These are phyloP conservation scores for Enoplosus armatus DNA, from an alignment of 2,797 vertebrate genomes.

Conservation along the genomic window DNA sequence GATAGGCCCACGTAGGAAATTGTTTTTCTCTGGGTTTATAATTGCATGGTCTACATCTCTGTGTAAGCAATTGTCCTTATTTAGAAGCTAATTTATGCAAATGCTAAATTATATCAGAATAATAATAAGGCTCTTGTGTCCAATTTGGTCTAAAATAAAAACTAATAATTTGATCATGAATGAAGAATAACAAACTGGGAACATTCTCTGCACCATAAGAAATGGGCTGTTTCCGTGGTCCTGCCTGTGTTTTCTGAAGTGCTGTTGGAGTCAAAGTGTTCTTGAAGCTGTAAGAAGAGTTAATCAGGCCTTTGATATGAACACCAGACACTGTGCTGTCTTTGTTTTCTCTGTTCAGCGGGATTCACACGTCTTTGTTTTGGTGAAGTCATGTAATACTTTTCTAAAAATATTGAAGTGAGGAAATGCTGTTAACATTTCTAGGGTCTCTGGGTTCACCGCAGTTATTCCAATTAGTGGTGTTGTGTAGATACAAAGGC, in stretches of 20 bases:
- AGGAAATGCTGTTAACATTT: constrained; percentile 34
- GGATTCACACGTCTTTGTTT: constrained; percentile 50
- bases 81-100: constrained; percentile 19
- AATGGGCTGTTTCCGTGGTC: background rate
- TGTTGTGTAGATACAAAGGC: background rate
- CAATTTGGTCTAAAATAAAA: background rate
- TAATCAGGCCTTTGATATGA: constrained; percentile 39
- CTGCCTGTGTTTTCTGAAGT: constrained; percentile 28
- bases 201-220: background rate
- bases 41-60: constrained; percentile 12
- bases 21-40: constrained; percentile 34
- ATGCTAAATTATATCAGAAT: background rate
- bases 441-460: background rate
- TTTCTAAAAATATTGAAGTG: constrained; percentile 55
- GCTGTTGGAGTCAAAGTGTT: constrained; percentile 31
- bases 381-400: constrained; percentile 34
- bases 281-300: constrained; percentile 20
- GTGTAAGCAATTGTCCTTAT: background rate
- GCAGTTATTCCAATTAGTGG: constrained; percentile 12
- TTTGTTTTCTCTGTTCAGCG: constrained; percentile 47
- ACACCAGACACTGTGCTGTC: constrained; percentile 25
- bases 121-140: background rate
- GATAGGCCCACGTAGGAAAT: background rate
- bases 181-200: constrained; percentile 10
- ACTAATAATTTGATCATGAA: constrained; percentile 17